These are phyloP conservation scores for Drosophila barbarae DNA, from an alignment of 2,888 invertebrate genomes.

Conservation along the genomic window DNA sequence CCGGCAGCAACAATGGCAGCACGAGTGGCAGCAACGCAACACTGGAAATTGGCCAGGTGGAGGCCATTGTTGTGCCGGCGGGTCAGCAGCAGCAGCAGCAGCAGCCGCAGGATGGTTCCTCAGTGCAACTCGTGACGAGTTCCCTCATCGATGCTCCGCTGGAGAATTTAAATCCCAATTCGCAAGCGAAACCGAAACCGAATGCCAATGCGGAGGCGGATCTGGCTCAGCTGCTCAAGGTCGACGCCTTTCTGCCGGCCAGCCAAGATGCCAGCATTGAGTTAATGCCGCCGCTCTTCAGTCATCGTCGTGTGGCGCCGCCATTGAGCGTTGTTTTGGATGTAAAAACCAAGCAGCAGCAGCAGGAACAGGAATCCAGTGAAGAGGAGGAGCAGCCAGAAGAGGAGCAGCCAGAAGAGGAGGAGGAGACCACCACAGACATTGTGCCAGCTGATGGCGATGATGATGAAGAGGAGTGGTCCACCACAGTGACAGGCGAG, in stretches of 20 bases:
- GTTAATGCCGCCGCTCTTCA: slow-evolving; percentile 46
- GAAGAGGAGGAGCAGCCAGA: slow-evolving; percentile 15
- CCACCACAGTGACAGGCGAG: slow-evolving; percentile 7
- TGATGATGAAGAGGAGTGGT: slow-evolving; percentile 10
- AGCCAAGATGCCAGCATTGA: slow-evolving; percentile 44
- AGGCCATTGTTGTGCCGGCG: slow-evolving; percentile 76
- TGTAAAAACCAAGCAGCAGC: not conserved
- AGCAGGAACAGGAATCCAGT: not conserved
- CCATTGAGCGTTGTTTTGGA: slow-evolving; percentile 52
- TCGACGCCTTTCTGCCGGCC: slow-evolving; percentile 70
- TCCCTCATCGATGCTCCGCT: slow-evolving; percentile 34
- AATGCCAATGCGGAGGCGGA: slow-evolving; percentile 33
- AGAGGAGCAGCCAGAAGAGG: not conserved
- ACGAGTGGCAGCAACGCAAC: slow-evolving; percentile 7
- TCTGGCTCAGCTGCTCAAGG: slow-evolving; percentile 69
- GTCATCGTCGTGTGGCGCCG: slow-evolving; percentile 68
- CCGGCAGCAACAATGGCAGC: slow-evolving; percentile 24
- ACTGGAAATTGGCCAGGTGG: slow-evolving; percentile 58
- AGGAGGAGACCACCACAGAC: slow-evolving; percentile 37
- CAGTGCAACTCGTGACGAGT: slow-evolving; percentile 66
- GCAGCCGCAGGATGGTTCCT: slow-evolving; percentile 7
- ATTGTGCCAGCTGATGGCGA: slow-evolving; percentile 38
- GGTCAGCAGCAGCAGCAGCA: not conserved
- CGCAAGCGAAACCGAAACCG: not conserved
- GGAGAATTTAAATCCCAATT: slow-evolving; percentile 12